Conservation (phyloP, 2,888 invertebrate species). For the Azorinus chamasolen region DNA sequence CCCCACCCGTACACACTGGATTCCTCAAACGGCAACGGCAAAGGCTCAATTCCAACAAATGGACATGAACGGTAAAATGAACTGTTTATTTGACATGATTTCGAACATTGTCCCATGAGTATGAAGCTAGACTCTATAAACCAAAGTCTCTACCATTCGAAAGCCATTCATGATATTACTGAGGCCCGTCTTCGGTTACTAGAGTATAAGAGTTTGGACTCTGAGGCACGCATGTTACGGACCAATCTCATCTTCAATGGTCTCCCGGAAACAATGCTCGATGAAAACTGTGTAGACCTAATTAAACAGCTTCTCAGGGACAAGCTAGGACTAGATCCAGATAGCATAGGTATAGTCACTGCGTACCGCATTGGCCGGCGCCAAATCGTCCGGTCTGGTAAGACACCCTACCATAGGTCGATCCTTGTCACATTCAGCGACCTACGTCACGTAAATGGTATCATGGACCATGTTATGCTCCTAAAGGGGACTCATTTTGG, state of each 20-base stretch:
- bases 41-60: too few relatives aligned
- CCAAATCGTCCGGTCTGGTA: background rate
- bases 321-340: background rate
- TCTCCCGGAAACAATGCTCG: background rate
- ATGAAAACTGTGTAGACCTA: constrained; percentile 7
- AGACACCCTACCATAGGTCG: background rate
- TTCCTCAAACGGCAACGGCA: too few relatives aligned
- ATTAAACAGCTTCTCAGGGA: background rate
- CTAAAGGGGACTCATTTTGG: background rate
- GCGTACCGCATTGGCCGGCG: constrained; percentile 2
- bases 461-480: background rate
- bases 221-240: constrained; percentile 5
- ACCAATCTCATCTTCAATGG: constrained; percentile 8
- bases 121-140: constrained; percentile 2
- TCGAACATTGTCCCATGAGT: background rate
- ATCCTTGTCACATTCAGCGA: constrained; percentile 2
- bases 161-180: too few relatives aligned
- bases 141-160: background rate
- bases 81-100: too few relatives aligned
- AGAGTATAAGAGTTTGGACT: constrained; percentile 13
- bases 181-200: constrained; percentile 11
- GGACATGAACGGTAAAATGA: too few relatives aligned
- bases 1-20: too few relatives aligned
- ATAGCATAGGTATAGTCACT: background rate
- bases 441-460: background rate